Evolutionary conservation across 1,140 invertebrate genomes (phyloP).

Genomic region (Adelges cooleyi): DNA sequence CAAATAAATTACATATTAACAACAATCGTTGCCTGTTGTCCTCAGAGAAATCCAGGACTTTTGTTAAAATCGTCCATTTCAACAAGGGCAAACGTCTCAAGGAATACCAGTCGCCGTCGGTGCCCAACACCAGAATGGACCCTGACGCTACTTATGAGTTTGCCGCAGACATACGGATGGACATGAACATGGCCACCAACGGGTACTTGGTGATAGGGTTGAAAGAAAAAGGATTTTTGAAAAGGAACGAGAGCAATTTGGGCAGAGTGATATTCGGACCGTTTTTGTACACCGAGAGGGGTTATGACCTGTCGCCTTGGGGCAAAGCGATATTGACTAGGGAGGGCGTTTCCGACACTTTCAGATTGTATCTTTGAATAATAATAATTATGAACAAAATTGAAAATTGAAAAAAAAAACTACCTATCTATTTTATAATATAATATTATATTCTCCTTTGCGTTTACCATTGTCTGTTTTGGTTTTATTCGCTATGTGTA

Average conservation of each 20-base stretch:
- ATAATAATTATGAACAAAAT: neutral
- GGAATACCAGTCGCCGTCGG: slow-evolving; percentile 29
- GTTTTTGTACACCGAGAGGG: slow-evolving; percentile 32
- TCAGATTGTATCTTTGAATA: slow-evolving; percentile 29
- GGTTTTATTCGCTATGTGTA: too few species aligned
- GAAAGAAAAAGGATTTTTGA: slow-evolving; percentile 31
- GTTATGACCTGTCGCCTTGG: slow-evolving; percentile 31
- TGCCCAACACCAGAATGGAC: slow-evolving; percentile 16
- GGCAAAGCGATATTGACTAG: slow-evolving; percentile 30
- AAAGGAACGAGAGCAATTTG: slow-evolving; percentile 28
- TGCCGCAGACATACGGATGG: slow-evolving; percentile 23
- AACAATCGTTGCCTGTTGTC: too few species aligned
- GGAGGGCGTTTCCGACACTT: slow-evolving; percentile 31
- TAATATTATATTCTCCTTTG: too few species aligned
- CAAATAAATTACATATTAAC: too few species aligned
- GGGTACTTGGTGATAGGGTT: slow-evolving; percentile 29
- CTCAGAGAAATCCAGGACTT: slow-evolving; percentile 31
- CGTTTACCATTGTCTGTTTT: too few species aligned
- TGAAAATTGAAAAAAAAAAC: neutral
- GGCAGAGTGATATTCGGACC: slow-evolving; percentile 32
- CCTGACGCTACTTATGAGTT: slow-evolving; percentile 20
- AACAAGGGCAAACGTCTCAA: slow-evolving; percentile 29
- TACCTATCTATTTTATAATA: too few species aligned
- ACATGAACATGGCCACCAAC: slow-evolving; percentile 20
- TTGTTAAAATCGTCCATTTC: slow-evolving; percentile 30